These are phyloP conservation scores for Cetoscarus ocellatus DNA, from an alignment of 2,797 vertebrate species.

Conservation along the genomic window DNA sequence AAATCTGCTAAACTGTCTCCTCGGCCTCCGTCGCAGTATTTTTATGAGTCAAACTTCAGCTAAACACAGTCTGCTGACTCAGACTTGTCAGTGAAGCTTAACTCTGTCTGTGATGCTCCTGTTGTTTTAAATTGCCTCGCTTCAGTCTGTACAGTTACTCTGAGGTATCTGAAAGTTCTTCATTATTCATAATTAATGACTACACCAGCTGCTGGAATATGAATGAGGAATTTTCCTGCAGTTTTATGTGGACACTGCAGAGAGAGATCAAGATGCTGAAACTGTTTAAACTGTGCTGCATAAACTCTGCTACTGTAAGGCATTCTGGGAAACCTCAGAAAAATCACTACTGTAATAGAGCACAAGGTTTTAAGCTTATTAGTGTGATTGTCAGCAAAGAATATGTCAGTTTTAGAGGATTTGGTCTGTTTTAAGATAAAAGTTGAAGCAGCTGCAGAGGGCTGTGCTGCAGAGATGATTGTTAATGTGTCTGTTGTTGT, in stretches of 20 bases:
- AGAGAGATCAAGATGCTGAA: constrained; percentile 13
- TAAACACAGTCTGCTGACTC: constrained; percentile 26
- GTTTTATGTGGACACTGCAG: constrained; percentile 36
- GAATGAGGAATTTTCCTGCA: constrained; percentile 35
- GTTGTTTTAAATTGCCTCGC: constrained; percentile 20
- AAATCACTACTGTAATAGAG: constrained; percentile 31
- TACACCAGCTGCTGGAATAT: constrained; percentile 44
- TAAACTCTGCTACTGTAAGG: constrained; percentile 8
- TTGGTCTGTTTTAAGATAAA: constrained; percentile 24
- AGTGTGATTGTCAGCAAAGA: constrained; percentile 18
- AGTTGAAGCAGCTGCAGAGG: background rate
- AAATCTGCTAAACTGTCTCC: background rate
- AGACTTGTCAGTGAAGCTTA: constrained; percentile 17
- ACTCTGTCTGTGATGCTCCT: constrained; percentile 10
- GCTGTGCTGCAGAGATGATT: constrained; percentile 4
- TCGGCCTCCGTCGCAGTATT: background rate
- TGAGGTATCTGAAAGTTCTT: constrained; percentile 32
- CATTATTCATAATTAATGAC: constrained; percentile 55
- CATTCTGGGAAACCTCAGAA: constrained; percentile 25
- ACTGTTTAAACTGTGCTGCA: constrained; percentile 29
- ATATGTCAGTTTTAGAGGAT: constrained; percentile 29
- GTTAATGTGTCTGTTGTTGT: constrained; percentile 26
- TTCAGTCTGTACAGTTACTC: constrained; percentile 20
- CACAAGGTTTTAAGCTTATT: constrained; percentile 35
- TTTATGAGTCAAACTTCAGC: background rate